Base-by-base conservation (phyloP, 2,888 invertebrate genomes). In the Prenolepis imparis region DNA sequence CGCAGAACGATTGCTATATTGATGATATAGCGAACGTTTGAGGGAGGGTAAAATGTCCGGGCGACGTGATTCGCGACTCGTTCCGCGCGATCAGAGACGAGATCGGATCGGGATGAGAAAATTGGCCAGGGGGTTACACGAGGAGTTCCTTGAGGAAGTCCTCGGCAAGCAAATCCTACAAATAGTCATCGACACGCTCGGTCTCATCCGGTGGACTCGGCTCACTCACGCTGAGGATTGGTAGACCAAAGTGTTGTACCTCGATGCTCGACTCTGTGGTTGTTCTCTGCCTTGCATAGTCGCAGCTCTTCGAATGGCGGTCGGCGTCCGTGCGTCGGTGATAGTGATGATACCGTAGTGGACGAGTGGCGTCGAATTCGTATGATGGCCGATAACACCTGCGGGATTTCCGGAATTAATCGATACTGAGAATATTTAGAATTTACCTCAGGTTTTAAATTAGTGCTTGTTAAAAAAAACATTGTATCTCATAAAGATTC, bases 221-320 rank as follows among this genome's bases (percentile, higher is more conserved):
- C n/a, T 97, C 97, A 15, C 97, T 97, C 41, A 98, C 96, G 36
- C 97, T 97, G 8, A 98, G 96, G 90, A 97, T 97, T 68, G 97
- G 97, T 90, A 97, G 95, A 57, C 97, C 97, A 87, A 97, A 97
- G 91, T 97, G 97, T 72, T 95, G 94, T 75, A 96, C 95, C 85
- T 94, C 94, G 84, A 91, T 88, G 82, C 91, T 93, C 57, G 93
- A 86, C 24, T 93, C 93, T 4, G 90, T 86, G 2, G 91, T 86
- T 12, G 36, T 36, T 15, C 52, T 11, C 91, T 36, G 91, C 39
- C 83, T 90, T 15, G 92, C 86, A 88, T 93, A 96, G 95, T 86
- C 96, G 95, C 88, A 96, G 94, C 94, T 96, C 95, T 88, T 96
- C 94, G 89, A 95, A 95, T 93, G 93, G 93, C 95, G 95, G 95